Conservation (phyloP, 2,888 invertebrate species). For the Pachliopta kotzebuea region DNA sequence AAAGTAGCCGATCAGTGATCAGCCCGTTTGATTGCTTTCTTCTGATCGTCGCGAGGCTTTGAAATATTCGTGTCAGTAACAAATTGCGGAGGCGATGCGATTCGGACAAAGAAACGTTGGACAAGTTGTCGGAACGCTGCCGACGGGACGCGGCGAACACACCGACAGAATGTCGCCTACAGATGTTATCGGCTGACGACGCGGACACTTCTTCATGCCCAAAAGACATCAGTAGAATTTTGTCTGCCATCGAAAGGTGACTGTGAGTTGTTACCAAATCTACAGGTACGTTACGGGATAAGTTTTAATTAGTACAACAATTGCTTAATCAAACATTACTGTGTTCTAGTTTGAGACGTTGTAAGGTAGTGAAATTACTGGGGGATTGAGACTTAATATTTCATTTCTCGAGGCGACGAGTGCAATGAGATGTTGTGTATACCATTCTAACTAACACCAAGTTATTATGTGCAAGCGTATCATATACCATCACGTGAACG, state of each 20-base stretch:
- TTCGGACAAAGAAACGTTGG: constrained; percentile 25
- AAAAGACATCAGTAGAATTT: constrained; percentile 11
- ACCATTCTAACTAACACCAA: too few species aligned
- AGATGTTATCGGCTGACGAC: constrained; percentile 26
- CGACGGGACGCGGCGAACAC: constrained; percentile 13
- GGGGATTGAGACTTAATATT: too few species aligned
- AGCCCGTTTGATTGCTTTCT: constrained; percentile 32
- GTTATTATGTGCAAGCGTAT: too few species aligned
- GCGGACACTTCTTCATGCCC: constrained; percentile 24
- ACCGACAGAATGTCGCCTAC: constrained; percentile 25
- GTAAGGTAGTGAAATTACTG: too few species aligned
- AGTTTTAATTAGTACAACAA: not conserved
- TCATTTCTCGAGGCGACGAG: too few species aligned
- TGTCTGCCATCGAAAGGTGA: constrained; percentile 10
- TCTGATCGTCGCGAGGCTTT: constrained; percentile 6
- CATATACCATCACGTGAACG: too few species aligned
- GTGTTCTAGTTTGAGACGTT: too few species aligned
- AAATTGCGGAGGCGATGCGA: constrained; percentile 23
- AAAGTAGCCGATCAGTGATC: constrained; percentile 16
- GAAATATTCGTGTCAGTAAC: constrained; percentile 30
- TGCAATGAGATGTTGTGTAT: too few species aligned
- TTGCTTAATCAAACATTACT: too few species aligned
- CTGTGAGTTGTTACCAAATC: constrained; percentile 11
- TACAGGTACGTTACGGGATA: not conserved
- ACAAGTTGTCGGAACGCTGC: constrained; percentile 28